phyloP scores from a whole-genome alignment of 2,797 vertebrate species.

The Basileuterus tristriatus region DNA sequence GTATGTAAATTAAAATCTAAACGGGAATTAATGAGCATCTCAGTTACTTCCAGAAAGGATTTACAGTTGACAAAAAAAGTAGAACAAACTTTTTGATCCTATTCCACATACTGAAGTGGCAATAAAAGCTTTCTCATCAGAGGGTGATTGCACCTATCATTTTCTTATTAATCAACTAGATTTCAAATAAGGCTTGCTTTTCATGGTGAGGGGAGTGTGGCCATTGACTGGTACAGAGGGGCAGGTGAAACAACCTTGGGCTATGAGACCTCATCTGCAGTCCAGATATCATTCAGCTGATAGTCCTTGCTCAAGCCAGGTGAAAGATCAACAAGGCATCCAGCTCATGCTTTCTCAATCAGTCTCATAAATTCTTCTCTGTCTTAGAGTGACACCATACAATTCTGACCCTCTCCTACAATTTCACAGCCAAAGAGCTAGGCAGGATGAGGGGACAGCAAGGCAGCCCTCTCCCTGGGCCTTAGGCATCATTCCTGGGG shows the following conservation, averaged over 20 bases:
- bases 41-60: background rate
- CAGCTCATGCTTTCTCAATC: background rate
- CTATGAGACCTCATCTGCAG: background rate
- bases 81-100: background rate
- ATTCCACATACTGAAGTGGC: background rate
- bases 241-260: background rate
- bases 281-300: background rate
- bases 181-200: background rate
- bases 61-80: background rate
- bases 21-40: background rate
- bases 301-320: background rate
- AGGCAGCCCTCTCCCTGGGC: fast-evolving
- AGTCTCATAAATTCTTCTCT: background rate
- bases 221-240: background rate
- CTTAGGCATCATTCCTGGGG: background rate
- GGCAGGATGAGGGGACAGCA: fast-evolving
- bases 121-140: background rate
- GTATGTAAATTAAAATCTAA: background rate
- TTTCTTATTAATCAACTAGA: background rate
- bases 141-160: background rate
- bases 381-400: background rate
- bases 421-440: background rate
- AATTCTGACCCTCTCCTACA: background rate
- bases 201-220: background rate
- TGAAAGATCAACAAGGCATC: background rate